Conservation (phyloP, 2,797 vertebrate species). For the Myotis planiceps region DNA sequence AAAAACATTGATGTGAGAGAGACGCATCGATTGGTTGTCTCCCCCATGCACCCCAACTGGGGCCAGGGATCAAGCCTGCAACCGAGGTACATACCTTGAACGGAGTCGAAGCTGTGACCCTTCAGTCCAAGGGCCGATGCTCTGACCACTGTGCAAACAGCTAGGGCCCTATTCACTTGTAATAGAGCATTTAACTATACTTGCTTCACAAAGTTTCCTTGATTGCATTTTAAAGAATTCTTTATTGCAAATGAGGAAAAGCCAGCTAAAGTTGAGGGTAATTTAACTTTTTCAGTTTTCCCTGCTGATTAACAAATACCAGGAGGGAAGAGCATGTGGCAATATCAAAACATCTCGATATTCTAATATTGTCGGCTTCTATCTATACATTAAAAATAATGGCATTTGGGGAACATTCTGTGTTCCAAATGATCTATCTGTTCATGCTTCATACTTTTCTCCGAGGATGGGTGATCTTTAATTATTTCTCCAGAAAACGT, state of each 20-base stretch:
- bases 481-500: background rate
- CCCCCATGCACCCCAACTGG: too few relatives aligned
- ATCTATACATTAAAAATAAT: background rate
- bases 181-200: background rate
- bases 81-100: too few relatives aligned
- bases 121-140: too few relatives aligned
- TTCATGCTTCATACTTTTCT: background rate
- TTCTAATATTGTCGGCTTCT: background rate
- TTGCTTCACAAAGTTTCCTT: background rate
- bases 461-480: background rate
- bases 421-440: background rate
- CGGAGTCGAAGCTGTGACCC: too few relatives aligned
- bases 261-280: background rate
- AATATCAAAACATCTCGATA: too few relatives aligned
- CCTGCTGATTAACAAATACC: background rate
- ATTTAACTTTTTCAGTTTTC: background rate
- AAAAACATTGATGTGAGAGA: too few relatives aligned
- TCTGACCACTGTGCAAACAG: background rate
- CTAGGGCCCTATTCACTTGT: background rate
- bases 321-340: accelerated
- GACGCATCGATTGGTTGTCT: too few relatives aligned
- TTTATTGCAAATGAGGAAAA: background rate
- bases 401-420: background rate
- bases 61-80: too few relatives aligned
- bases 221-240: background rate